These are phyloP conservation scores for Drosophila imparisetae DNA, from an alignment of 2,888 invertebrate genomes.

Conservation along the genomic window DNA sequence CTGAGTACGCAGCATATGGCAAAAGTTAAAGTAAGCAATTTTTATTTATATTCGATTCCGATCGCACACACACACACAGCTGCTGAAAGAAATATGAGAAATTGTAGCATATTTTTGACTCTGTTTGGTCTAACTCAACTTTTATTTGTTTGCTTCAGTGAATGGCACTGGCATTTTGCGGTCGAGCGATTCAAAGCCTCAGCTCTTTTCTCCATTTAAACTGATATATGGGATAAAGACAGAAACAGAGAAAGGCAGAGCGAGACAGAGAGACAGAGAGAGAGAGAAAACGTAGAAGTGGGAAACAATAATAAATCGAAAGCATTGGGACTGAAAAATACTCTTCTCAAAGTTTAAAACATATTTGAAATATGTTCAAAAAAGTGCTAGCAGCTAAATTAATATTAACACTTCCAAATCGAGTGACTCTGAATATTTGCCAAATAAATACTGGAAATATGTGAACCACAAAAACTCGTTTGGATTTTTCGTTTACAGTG, in stretches of 20 bases:
- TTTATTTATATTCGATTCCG: conserved; percentile 67
- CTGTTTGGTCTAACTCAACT: conserved; percentile 65
- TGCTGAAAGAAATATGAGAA: conserved; percentile 69
- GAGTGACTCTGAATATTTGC: background rate
- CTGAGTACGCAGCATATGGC: conserved; percentile 75
- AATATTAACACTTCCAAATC: background rate
- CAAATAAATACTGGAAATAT: background rate
- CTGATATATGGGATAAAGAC: conserved; percentile 25
- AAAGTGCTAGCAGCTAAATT: background rate
- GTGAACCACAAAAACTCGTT: background rate
- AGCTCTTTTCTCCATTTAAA: conserved; percentile 50
- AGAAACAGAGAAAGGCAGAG: background rate
- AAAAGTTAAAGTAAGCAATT: conserved; percentile 77
- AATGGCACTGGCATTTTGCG: conserved; percentile 73
- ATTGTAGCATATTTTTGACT: conserved; percentile 75
- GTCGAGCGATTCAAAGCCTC: conserved; percentile 72
- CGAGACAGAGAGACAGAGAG: background rate
- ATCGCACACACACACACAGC: conserved; percentile 24
- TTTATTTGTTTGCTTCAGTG: conserved; percentile 79
- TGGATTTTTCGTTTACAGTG: background rate
- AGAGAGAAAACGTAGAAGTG: background rate
- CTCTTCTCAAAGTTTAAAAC: background rate
- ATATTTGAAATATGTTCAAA: background rate
- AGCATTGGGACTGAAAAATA: background rate
- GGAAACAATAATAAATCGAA: background rate